phyloP scores from a whole-genome alignment of 2,888 invertebrate genomes.

The Plusia festucae region DNA sequence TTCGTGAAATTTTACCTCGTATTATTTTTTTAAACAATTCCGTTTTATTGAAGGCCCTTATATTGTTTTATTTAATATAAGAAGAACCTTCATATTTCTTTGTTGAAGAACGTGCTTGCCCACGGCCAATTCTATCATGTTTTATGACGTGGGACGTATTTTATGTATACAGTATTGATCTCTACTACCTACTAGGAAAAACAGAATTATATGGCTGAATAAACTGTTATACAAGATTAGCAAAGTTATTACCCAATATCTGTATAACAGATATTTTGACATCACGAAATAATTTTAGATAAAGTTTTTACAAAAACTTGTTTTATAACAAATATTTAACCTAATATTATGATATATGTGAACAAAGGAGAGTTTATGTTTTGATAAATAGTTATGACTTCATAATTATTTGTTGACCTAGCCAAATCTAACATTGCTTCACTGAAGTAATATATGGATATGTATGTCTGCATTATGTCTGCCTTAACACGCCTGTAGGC shows the following conservation, averaged over 20 bases:
- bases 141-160: conserved; percentile 4
- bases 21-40: neutral
- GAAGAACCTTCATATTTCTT: conserved; percentile 1
- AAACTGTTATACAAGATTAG: neutral
- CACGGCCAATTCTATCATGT: conserved; percentile 4
- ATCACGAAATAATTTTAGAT: neutral
- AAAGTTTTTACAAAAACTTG: neutral
- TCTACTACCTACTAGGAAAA: neutral
- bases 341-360: neutral
- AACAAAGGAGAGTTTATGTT: neutral
- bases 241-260: conserved; percentile 1
- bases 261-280: neutral
- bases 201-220: conserved; percentile 4
- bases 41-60: neutral
- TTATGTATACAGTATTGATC: conserved; percentile 4
- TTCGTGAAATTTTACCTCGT: neutral
- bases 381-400: neutral
- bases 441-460: neutral
- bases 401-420: neutral
- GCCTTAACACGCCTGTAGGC: neutral
- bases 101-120: neutral
- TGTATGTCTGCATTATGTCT: neutral
- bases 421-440: neutral
- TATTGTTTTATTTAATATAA: neutral
- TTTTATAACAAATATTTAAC: too few relatives aligned